Conservation (phyloP, 2,888 invertebrate species). For the Himalopsyche tibetana region DNA sequence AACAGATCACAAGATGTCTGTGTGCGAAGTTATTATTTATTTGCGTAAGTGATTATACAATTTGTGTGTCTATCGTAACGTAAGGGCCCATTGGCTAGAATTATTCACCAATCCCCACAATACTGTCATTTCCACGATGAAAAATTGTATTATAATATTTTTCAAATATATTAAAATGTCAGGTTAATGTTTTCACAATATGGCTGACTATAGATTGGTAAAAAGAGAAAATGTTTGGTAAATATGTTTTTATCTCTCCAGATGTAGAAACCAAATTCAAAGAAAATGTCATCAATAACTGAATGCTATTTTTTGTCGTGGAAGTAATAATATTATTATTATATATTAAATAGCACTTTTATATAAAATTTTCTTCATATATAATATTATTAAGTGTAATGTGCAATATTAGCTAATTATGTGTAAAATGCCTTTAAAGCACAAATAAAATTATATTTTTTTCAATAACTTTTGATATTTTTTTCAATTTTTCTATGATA, state of each 20-base stretch:
- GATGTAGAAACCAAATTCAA: too few species aligned
- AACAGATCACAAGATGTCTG: too few species aligned
- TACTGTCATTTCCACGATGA: too few species aligned
- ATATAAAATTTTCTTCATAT: constrained; percentile 44
- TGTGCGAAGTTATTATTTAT: too few species aligned
- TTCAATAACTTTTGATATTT: not conserved
- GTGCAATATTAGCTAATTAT: constrained; percentile 41
- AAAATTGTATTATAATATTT: too few species aligned
- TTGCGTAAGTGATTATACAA: not conserved
- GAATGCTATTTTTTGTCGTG: not conserved
- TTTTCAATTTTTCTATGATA: not conserved
- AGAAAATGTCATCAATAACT: not conserved
- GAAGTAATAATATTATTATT: too few species aligned
- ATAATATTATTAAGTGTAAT: constrained; percentile 35
- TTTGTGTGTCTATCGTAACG: not conserved
- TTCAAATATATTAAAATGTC: too few species aligned
- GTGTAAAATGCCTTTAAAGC: constrained; percentile 43
- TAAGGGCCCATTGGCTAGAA: constrained; percentile 38
- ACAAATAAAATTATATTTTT: constrained; percentile 45
- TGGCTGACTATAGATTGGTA: too few species aligned
- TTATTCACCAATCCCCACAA: not conserved
- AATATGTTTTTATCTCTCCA: too few species aligned
- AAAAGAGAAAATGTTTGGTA: too few species aligned
- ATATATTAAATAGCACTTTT: constrained; percentile 41
- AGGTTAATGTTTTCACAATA: too few species aligned